A percentile compares a stretch with the other conserved stretches of the same genome.
These are phyloP conservation scores for Andrena praecox DNA, from an alignment of 2,888 invertebrate species.

Conservation along the genomic window DNA sequence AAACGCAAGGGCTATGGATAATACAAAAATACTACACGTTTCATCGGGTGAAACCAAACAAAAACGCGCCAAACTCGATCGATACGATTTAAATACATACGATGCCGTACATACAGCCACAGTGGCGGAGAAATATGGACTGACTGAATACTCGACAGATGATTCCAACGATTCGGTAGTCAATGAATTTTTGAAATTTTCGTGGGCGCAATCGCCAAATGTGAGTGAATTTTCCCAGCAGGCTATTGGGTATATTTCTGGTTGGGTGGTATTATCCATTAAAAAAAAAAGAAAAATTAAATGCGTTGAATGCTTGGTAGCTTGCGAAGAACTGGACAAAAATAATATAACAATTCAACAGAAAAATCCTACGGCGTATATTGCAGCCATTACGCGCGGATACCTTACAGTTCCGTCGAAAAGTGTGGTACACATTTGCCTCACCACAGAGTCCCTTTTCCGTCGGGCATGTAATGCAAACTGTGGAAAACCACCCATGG, in stretches of 20 bases:
- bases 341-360: background rate
- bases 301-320: background rate
- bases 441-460: background rate
- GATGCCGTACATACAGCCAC: background rate
- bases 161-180: background rate
- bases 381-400: background rate
- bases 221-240: slow-evolving; percentile 3
- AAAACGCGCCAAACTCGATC: background rate
- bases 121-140: background rate
- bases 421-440: background rate
- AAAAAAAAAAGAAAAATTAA: slow-evolving; percentile 1
- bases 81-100: background rate
- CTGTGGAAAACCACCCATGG: background rate
- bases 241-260: slow-evolving; percentile 1
- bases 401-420: background rate
- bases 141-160: background rate
- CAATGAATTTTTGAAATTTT: slow-evolving; percentile 1
- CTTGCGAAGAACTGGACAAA: background rate
- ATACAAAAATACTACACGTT: background rate
- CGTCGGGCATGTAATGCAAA: slow-evolving; percentile 1
- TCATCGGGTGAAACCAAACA: background rate
- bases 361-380: too few relatives aligned
- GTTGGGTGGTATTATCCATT: background rate
- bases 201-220: slow-evolving; percentile 2
- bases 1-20: background rate